Percentiles rank a stretch among this genome's conserved stretches.
Evolutionary conservation across 2,113 vertebrate genomes (phyloP).

Genomic region (Ranitomeya variabilis): DNA sequence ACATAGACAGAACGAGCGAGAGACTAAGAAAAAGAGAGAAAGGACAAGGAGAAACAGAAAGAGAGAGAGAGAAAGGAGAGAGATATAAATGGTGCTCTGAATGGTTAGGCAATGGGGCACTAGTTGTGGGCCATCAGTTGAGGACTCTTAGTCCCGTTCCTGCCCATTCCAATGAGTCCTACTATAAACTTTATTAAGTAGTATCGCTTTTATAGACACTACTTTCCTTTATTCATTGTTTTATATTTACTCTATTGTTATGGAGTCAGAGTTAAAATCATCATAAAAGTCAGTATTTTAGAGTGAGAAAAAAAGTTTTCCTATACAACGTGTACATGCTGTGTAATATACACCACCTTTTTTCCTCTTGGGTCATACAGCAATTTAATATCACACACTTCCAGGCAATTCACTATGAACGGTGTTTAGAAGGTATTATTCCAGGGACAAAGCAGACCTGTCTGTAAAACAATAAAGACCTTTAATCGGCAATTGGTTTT

Average conservation of each 20-base stretch:
- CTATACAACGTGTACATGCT: background rate
- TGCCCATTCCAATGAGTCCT: background rate
- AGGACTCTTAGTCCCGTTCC: background rate
- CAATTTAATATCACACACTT: constrained; percentile 23
- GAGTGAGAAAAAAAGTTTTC: background rate
- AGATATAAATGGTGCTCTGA: background rate
- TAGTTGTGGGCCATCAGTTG: background rate
- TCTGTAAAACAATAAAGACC: constrained; percentile 48
- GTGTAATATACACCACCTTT: constrained; percentile 12
- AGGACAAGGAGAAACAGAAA: too few relatives aligned
- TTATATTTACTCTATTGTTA: background rate
- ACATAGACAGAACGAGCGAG: too few relatives aligned
- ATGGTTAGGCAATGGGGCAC: background rate
- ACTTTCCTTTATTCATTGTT: background rate
- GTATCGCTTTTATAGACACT: background rate
- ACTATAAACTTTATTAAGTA: background rate
- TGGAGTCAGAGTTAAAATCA: background rate
- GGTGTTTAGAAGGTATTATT: constrained; percentile 22
- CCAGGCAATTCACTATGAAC: constrained; percentile 16
- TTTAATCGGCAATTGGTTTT: constrained; percentile 49
- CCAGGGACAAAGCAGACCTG: constrained; percentile 30
- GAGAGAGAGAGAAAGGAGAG: background rate
- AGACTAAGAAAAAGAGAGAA: too few relatives aligned
- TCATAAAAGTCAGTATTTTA: background rate
- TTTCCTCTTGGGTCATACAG: constrained; percentile 8